These are phyloP conservation scores for Pseudachorutes palmiensis DNA, from an alignment of 1,140 invertebrate species.

Conservation along the genomic window DNA sequence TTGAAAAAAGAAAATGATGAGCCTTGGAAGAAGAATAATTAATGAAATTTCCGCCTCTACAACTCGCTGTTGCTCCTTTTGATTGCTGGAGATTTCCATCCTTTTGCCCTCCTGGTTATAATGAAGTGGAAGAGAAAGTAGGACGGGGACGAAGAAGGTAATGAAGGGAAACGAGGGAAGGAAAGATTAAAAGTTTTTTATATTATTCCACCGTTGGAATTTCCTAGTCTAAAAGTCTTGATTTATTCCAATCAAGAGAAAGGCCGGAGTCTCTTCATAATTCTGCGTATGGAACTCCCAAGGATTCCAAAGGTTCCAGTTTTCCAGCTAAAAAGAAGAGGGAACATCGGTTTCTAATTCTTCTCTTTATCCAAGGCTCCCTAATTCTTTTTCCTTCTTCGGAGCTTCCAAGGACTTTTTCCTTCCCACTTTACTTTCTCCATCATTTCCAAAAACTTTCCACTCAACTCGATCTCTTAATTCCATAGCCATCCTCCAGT, in stretches of 20 bases:
- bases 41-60: background rate
- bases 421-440: background rate
- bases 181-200: background rate
- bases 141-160: background rate
- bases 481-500: background rate
- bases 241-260: background rate
- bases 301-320: background rate
- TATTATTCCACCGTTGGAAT: background rate
- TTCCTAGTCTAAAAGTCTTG: background rate
- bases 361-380: background rate
- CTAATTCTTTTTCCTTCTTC: background rate
- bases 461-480: conserved; percentile 9
- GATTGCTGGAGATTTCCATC: background rate
- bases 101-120: background rate
- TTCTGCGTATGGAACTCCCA: background rate
- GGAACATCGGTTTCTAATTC: background rate
- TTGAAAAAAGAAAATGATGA: background rate
- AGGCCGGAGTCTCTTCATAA: background rate
- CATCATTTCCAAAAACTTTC: conserved; percentile 2
- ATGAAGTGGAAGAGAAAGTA: background rate
- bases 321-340: background rate
- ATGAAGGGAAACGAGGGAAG: background rate
- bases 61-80: conserved; percentile 1
- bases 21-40: background rate
- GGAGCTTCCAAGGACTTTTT: conserved; percentile 4